These are phyloP conservation scores for Muraenolepis orangiensis DNA, from an alignment of 2,797 vertebrate species.

Conservation along the genomic window DNA sequence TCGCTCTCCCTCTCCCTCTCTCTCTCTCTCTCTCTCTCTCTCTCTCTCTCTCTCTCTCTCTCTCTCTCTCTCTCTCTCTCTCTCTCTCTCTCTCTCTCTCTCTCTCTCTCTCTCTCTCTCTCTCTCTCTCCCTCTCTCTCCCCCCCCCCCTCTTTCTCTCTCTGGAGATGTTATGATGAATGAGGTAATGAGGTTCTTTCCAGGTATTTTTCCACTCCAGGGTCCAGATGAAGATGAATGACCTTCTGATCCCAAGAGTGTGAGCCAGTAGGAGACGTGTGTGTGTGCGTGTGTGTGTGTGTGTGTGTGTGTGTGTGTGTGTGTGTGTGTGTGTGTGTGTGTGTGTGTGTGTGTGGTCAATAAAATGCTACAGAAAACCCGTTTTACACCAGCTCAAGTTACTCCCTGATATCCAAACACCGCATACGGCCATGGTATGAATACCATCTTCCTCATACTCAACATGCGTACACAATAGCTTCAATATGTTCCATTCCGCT, in stretches of 20 bases:
- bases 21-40: neutral
- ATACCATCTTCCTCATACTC: too few relatives aligned
- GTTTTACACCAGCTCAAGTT: too few relatives aligned
- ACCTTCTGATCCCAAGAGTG: conserved; percentile 20
- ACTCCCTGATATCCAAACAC: too few relatives aligned
- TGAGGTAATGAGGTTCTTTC: conserved; percentile 16
- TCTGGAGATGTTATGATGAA: conserved; percentile 7
- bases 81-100: neutral
- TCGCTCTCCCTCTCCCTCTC: neutral
- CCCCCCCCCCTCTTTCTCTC: too few relatives aligned
- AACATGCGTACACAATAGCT: too few relatives aligned
- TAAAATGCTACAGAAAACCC: neutral
- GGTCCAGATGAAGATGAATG: conserved; percentile 32
- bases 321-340: too few relatives aligned
- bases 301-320: too few relatives aligned
- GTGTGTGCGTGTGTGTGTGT: neutral
- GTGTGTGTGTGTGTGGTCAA: neutral
- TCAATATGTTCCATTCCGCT: neutral
- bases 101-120: neutral
- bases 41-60: neutral
- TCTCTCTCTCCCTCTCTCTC: neutral
- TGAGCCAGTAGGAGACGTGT: conserved; percentile 46
- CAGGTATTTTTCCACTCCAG: conserved; percentile 53
- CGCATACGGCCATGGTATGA: too few relatives aligned
- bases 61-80: neutral